Evolutionary conservation across 2,113 vertebrate species (phyloP).

Genomic region (Tragulus kanchil): DNA sequence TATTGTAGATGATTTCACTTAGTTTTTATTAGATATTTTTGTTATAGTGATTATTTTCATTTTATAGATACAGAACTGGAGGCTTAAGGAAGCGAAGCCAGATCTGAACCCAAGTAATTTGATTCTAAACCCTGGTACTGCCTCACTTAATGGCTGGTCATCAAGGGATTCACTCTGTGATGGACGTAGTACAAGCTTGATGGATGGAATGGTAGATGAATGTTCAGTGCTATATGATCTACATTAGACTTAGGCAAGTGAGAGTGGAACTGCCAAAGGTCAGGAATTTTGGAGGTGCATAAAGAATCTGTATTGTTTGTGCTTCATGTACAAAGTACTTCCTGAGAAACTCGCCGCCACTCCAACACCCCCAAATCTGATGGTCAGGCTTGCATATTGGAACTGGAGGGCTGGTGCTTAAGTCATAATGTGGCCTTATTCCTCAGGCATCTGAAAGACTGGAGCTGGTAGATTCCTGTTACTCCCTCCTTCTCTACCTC

Average conservation of each 20-base stretch:
- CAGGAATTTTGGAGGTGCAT: background rate
- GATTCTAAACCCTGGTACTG: background rate
- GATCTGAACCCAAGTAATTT: background rate
- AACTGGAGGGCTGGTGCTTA: background rate
- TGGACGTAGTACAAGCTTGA: background rate
- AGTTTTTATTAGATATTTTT: background rate
- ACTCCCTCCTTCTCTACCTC: background rate
- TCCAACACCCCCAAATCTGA: background rate
- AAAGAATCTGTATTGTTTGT: background rate
- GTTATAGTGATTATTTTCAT: background rate
- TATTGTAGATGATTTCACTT: background rate
- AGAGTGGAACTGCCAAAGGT: background rate
- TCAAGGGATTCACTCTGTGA: background rate
- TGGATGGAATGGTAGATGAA: background rate
- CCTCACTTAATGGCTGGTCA: background rate
- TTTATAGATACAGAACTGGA: background rate
- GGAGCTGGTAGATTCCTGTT: background rate
- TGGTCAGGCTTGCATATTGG: background rate
- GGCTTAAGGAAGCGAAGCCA: background rate
- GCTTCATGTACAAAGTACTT: background rate
- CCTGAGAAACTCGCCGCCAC: background rate
- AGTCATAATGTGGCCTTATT: background rate
- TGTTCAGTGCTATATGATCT: background rate
- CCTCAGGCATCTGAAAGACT: background rate
- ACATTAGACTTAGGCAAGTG: background rate